phyloP scores from a whole-genome alignment of 2,113 vertebrate species.

The Pterocles gutturalis region DNA sequence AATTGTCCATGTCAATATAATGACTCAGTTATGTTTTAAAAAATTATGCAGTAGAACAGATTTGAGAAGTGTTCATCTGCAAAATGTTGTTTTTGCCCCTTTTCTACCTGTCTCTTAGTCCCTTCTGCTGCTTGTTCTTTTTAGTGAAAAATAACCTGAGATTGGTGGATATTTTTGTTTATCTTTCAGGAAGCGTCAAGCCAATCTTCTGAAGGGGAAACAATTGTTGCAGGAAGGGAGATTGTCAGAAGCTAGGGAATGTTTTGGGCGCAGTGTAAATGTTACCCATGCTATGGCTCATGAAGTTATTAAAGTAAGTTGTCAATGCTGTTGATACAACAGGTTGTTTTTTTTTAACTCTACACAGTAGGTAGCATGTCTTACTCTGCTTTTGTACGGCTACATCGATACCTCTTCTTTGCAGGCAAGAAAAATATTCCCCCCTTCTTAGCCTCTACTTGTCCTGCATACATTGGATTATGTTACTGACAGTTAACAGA shows the following conservation, averaged over 20 bases:
- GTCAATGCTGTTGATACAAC: background rate
- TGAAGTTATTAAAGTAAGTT: slow-evolving; percentile 90
- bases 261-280: slow-evolving; percentile 90
- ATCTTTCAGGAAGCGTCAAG: slow-evolving; percentile 86
- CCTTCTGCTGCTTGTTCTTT: background rate
- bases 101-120: background rate
- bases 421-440: background rate
- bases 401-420: background rate
- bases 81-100: rapidly evolving
- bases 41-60: background rate
- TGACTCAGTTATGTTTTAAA: background rate
- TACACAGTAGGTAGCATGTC: background rate
- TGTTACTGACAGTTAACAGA: background rate
- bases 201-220: slow-evolving; percentile 89
- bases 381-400: background rate
- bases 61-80: background rate
- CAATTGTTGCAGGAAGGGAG: slow-evolving; percentile 93
- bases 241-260: slow-evolving; percentile 90
- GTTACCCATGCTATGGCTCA: slow-evolving; percentile 93
- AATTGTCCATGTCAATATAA: background rate
- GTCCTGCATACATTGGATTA: background rate
- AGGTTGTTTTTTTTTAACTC: background rate
- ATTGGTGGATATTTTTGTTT: background rate
- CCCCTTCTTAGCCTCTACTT: background rate
- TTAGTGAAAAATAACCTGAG: background rate